Evolutionary conservation across 2,888 invertebrate genomes (phyloP), one percentile per base, ranked within the genome.

Genomic region (Diplolepis rosae): DNA sequence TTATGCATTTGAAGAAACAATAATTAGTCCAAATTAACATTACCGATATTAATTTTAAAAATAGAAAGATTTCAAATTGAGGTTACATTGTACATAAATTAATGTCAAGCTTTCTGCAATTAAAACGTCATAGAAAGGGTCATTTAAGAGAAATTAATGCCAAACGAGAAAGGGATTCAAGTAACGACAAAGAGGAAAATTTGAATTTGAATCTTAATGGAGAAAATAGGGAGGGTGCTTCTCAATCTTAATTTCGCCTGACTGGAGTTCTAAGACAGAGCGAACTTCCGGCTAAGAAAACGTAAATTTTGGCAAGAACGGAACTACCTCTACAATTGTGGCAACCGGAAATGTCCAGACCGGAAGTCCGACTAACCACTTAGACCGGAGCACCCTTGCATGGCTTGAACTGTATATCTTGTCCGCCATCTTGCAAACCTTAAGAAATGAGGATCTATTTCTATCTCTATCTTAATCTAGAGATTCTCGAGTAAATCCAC

Each of bases 331-430:
- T 69, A 61, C 71, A 72, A 66, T n/a, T n/a, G n/a, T n/a, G n/a
- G n/a, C 72, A 54, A 75, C 77, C 75, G 82, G 81, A 82, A 83
- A 78, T 77, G 77, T 77, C 76, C 79, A 73, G 78, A 81, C 77
- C 83, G 84, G 84, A 84, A 80, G 77, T 75, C 77, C 74, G 76
- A 78, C 76, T 68, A 79, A 76, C 79, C 82, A 82, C 79, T 83
- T 78, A 79, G 77, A 74, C 75, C 67, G 22, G 69, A 74, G 77
- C 78, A 78, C 78, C 77, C 82, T 74, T 77, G 74, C 73, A 72
- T 72, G 73, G 69, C 69, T 54, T 73, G 69, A 56, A 66, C 75
- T 56, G 73, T 77, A 75, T 78, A 77, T 78, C 78, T 79, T 77
- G 68, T 70, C 66, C 71, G 67, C 70, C 73, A 73, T 78, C 76